Percentiles rank a stretch among this genome's conserved stretches.
phyloP scores from a whole-genome alignment of 2,113 vertebrate genomes.

The Struthidea cinerea region DNA sequence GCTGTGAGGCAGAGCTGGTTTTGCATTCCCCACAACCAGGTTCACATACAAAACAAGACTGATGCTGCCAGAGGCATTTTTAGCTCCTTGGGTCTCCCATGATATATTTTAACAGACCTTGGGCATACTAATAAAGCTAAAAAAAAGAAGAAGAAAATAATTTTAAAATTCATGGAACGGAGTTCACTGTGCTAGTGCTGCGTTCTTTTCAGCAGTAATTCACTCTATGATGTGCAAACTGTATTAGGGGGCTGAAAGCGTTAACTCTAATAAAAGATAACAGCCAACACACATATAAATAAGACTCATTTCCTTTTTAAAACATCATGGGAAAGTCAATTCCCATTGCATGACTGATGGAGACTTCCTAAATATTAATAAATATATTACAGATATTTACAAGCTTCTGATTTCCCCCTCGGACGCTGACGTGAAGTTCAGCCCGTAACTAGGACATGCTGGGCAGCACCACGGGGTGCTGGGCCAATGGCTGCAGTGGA shows the following conservation, averaged over 20 bases:
- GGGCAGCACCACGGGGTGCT: background rate
- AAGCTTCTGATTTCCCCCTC: conserved; percentile 39
- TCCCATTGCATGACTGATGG: conserved; percentile 27
- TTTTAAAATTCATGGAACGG: background rate
- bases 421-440: background rate
- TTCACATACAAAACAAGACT: background rate
- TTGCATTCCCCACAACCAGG: background rate
- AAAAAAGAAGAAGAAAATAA: background rate
- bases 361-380: conserved; percentile 66
- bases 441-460: background rate
- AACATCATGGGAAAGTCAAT: conserved; percentile 43
- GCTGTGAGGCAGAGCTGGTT: background rate
- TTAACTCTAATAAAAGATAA: conserved; percentile 48
- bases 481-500: background rate
- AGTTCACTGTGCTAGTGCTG: conserved; percentile 8
- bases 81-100: background rate
- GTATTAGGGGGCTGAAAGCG: conserved; percentile 6
- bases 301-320: conserved; percentile 53
- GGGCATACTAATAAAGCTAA: conserved; percentile 50
- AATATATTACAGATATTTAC: conserved; percentile 77
- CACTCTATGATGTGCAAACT: conserved; percentile 13
- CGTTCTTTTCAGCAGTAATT: background rate
- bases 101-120: background rate
- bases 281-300: conserved; percentile 55
- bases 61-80: background rate